Conservation (phyloP, 2,797 vertebrate species). For the Allobates femoralis region DNA sequence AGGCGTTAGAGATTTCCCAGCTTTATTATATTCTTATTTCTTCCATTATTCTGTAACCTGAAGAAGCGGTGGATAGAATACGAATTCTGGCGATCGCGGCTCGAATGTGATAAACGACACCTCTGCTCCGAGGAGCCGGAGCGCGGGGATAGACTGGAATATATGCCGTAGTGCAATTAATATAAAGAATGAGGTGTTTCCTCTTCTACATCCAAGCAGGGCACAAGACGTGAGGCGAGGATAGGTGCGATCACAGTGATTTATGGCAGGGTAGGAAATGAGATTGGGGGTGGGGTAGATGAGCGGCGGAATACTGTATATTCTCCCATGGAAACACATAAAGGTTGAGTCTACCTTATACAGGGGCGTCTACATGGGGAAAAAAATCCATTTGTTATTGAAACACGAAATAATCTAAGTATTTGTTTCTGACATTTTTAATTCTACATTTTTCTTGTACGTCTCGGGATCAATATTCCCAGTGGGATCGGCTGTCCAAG, state of each 20-base stretch:
- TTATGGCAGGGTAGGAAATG: conserved; percentile 36
- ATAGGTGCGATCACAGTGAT: conserved; percentile 36
- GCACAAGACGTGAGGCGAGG: not conserved
- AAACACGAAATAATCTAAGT: not conserved
- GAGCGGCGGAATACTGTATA: not conserved
- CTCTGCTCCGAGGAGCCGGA: conserved; percentile 8
- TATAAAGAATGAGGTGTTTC: conserved; percentile 49
- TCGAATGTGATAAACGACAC: conserved; percentile 37
- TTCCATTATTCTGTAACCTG: conserved; percentile 25
- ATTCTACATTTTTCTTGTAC: not conserved
- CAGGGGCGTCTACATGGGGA: no score
- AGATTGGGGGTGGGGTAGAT: conserved; percentile 1
- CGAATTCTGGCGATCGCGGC: not conserved
- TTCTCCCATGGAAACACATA: not conserved
- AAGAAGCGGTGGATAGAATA: not conserved
- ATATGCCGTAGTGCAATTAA: conserved; percentile 22
- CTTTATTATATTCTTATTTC: conserved; percentile 21
- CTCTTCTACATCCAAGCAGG: conserved; percentile 12
- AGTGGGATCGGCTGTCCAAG: not conserved
- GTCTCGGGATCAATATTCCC: not conserved
- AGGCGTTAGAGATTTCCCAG: not conserved
- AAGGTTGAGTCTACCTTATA: not conserved
- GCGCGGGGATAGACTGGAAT: not conserved
- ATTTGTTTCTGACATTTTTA: not conserved
- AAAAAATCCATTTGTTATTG: not conserved